These are phyloP conservation scores for Callorhinus ursinus DNA, from an alignment of 2,113 vertebrate species.

Conservation along the genomic window DNA sequence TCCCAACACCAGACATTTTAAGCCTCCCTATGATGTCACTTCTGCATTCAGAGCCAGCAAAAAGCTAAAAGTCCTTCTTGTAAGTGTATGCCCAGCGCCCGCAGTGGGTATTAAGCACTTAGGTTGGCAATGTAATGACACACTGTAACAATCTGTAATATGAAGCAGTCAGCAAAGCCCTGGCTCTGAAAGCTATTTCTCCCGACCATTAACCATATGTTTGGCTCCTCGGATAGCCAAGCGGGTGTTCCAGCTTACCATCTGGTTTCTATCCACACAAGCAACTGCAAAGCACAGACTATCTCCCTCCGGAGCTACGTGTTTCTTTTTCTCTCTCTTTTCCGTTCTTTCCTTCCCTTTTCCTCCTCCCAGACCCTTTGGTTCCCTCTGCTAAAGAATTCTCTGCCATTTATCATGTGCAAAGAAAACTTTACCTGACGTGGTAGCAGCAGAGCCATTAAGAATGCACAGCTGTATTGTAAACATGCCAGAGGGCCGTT, in stretches of 20 bases:
- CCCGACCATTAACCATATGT: slow-evolving; percentile 91
- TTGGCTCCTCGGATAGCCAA: slow-evolving; percentile 87
- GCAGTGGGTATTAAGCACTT: slow-evolving; percentile 91
- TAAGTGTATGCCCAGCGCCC: slow-evolving; percentile 85
- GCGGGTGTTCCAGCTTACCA: slow-evolving; percentile 91
- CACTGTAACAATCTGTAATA: slow-evolving; percentile 90
- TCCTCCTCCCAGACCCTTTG: slow-evolving; percentile 59
- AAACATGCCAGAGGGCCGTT: slow-evolving; percentile 63
- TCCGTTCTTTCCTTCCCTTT: slow-evolving; percentile 66
- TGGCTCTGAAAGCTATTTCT: slow-evolving; percentile 88
- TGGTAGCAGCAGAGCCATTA: slow-evolving; percentile 53
- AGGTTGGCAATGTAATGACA: slow-evolving; percentile 91
- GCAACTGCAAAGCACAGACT: slow-evolving; percentile 88
- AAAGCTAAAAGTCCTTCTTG: slow-evolving; percentile 85
- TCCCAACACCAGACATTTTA: slow-evolving; percentile 63
- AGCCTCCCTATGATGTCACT: slow-evolving; percentile 84
- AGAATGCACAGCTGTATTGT: slow-evolving; percentile 71
- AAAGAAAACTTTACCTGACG: slow-evolving; percentile 77
- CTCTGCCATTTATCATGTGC: slow-evolving; percentile 80
- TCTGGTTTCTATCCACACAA: slow-evolving; percentile 94
- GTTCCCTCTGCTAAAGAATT: slow-evolving; percentile 67
- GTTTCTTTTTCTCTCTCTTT: slow-evolving; percentile 77
- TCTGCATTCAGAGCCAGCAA: slow-evolving; percentile 78
- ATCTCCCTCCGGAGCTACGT: slow-evolving; percentile 83
- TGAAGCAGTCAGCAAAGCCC: slow-evolving; percentile 88